Evolutionary conservation across 2,113 vertebrate genomes (phyloP).

Genomic region (Apus apus): DNA sequence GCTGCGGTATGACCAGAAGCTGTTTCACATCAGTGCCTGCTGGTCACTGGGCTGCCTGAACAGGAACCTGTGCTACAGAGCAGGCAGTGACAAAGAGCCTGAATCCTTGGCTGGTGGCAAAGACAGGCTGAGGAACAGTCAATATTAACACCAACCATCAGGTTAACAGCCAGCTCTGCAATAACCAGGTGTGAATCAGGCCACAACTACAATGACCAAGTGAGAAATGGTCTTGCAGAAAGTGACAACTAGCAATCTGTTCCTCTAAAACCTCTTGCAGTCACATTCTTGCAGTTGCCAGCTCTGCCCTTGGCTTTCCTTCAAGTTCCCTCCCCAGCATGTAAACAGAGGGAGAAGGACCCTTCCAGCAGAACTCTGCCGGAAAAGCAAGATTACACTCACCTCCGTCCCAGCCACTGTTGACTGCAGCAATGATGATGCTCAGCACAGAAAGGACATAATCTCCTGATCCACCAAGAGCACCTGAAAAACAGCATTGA

Average conservation of each 20-base stretch:
- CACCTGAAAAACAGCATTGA: neutral
- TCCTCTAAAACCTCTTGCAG: neutral
- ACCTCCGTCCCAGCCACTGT: neutral
- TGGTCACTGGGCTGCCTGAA: neutral
- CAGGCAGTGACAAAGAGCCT: neutral
- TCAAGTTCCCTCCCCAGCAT: neutral
- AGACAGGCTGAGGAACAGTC: neutral
- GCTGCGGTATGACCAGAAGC: neutral
- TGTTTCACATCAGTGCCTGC: neutral
- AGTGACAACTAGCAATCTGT: neutral
- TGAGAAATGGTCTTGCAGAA: neutral
- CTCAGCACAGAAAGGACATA: neutral
- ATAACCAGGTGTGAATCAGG: neutral
- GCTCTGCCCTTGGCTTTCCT: neutral
- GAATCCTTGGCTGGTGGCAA: neutral
- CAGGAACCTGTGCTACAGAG: neutral
- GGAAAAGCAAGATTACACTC: neutral
- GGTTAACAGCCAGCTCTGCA: neutral
- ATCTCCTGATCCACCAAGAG: neutral
- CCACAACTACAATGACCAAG: neutral
- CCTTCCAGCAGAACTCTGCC: neutral
- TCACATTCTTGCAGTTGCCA: neutral
- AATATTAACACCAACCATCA: neutral
- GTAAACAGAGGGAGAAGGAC: neutral
- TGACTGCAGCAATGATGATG: neutral